A percentile compares a stretch with the other conserved stretches of the same genome.
Evolutionary conservation across 2,797 vertebrate genomes (phyloP).

Genomic region (Amniataba percoides): DNA sequence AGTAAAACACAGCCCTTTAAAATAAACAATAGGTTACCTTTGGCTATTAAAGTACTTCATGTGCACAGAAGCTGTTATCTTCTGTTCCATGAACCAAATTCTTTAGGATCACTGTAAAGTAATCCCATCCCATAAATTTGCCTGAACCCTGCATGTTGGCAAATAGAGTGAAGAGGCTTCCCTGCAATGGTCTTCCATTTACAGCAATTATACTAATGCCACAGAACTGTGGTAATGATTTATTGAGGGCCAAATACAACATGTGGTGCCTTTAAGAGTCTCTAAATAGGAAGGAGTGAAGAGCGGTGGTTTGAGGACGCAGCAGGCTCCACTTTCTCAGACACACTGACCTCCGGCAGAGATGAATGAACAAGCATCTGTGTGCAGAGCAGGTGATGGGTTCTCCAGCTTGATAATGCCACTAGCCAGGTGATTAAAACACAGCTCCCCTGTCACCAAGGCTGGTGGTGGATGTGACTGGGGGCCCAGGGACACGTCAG

Average conservation of each 20-base stretch:
- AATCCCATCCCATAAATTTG: not conserved
- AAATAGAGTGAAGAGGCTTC: not conserved
- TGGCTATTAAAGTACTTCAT: not conserved
- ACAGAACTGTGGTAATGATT: slow-evolving; percentile 54
- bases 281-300: slow-evolving; percentile 28
- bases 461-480: slow-evolving; percentile 52
- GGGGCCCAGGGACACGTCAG: slow-evolving; percentile 51
- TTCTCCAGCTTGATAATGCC: slow-evolving; percentile 64
- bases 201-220: slow-evolving; percentile 49
- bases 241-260: slow-evolving; percentile 43
- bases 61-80: not conserved
- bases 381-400: slow-evolving; percentile 51
- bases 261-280: slow-evolving; percentile 41
- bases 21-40: not conserved
- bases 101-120: not conserved
- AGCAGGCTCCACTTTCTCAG: slow-evolving; percentile 25
- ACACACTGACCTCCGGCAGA: slow-evolving; percentile 53
- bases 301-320: slow-evolving; percentile 8
- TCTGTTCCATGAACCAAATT: not conserved
- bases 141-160: slow-evolving; percentile 10
- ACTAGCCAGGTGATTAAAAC: slow-evolving; percentile 74
- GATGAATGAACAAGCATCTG: slow-evolving; percentile 66
- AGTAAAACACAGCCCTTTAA: not conserved
- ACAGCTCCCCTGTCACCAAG: slow-evolving; percentile 49
- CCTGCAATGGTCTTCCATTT: slow-evolving; percentile 13